These are phyloP conservation scores for Dendrolimus kikuchii DNA, from an alignment of 1,140 invertebrate species.

Conservation along the genomic window DNA sequence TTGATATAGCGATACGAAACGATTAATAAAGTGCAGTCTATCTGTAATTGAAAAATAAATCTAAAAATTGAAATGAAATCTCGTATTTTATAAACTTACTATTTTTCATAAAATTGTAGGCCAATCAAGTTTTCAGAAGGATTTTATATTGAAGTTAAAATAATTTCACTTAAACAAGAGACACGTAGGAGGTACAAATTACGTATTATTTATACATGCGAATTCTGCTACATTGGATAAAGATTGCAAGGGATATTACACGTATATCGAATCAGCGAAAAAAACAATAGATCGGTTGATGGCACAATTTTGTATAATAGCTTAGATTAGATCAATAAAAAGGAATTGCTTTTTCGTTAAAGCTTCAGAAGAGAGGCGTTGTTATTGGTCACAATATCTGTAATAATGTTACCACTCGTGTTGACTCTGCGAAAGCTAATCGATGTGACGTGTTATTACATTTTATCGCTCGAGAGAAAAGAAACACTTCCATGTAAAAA, in stretches of 20 bases:
- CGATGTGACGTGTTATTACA: conserved; percentile 29
- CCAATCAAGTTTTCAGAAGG: no score
- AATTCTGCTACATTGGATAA: background rate
- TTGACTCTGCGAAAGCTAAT: conserved; percentile 30
- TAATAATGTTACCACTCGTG: conserved; percentile 23
- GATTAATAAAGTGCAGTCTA: no score
- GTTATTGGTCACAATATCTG: conserved; percentile 34
- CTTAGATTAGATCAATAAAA: conserved; percentile 32
- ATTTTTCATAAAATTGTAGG: no score
- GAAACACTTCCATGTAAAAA: conserved; percentile 7
- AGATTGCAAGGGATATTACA: conserved; percentile 3
- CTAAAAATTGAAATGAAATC: no score
- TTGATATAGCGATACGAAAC: no score
- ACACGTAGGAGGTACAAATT: no score
- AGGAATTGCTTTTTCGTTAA: conserved; percentile 28
- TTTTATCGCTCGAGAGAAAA: conserved; percentile 18
- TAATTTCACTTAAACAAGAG: no score
- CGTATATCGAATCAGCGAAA: background rate
- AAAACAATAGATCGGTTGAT: conserved; percentile 8
- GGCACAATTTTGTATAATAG: conserved; percentile 23
- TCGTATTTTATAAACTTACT: no score
- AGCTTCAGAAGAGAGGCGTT: conserved; percentile 13
- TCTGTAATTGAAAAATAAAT: no score
- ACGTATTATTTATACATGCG: background rate
- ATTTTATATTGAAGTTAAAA: no score